Evolutionary conservation across 1,140 invertebrate genomes (phyloP).

Genomic region (Proctacanthus coquilletti): DNA sequence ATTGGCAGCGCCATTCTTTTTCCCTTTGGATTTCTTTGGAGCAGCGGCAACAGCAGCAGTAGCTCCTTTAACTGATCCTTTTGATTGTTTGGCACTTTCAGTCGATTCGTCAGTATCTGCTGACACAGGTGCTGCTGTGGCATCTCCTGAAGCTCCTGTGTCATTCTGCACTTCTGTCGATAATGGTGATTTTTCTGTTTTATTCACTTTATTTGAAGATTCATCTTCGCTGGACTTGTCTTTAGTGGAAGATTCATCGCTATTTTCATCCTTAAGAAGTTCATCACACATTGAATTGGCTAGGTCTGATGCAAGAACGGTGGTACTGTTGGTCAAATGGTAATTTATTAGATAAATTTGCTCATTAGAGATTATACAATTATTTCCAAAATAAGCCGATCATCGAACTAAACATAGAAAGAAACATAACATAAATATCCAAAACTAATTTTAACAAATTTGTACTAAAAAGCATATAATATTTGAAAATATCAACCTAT

Average conservation of each 20-base stretch:
- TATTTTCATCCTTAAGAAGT: neutral
- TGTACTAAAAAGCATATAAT: too few relatives aligned
- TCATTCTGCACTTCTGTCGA: neutral
- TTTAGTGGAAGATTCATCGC: neutral
- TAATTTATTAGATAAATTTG: neutral
- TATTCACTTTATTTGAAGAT: neutral
- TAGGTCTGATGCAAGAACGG: neutral
- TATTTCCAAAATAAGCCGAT: too few relatives aligned
- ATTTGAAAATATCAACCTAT: too few relatives aligned
- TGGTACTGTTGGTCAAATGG: neutral
- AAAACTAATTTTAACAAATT: too few relatives aligned
- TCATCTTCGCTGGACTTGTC: neutral
- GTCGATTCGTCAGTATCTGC: neutral
- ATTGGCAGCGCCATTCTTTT: neutral
- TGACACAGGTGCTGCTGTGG: neutral
- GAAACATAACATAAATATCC: too few relatives aligned
- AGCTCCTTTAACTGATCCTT: neutral
- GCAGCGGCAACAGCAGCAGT: neutral
- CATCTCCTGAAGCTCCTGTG: neutral
- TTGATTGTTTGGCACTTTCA: neutral
- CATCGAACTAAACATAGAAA: too few relatives aligned
- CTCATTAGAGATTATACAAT: neutral
- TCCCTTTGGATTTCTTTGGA: neutral
- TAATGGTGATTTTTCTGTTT: neutral
- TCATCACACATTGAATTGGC: slow-evolving; percentile 3